Conservation (phyloP, 2,113 vertebrate species). For the Osmerus eperlanus region DNA sequence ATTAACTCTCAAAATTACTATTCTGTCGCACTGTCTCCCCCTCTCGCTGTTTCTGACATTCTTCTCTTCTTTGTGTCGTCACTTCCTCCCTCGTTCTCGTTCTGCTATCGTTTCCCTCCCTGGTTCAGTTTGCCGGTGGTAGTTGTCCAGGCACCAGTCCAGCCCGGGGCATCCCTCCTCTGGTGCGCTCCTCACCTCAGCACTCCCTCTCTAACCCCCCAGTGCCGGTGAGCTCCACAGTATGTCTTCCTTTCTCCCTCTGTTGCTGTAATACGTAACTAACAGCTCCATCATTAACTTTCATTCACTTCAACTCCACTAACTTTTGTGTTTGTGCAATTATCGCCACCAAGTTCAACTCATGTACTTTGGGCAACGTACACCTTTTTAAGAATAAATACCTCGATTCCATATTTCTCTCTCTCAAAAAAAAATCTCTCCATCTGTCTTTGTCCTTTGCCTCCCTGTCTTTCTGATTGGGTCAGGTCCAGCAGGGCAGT, state of each 20-base stretch:
- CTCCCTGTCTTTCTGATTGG: not conserved
- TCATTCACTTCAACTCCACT: not conserved
- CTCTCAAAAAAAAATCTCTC: not conserved
- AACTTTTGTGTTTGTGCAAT: not conserved
- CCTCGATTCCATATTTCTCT: not conserved
- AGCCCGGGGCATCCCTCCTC: constrained; percentile 83
- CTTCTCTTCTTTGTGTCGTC: constrained; percentile 18
- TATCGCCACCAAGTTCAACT: no score
- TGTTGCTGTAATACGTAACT: not conserved
- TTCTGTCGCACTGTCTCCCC: constrained; percentile 16
- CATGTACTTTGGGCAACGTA: no score
- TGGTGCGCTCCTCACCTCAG: constrained; percentile 88
- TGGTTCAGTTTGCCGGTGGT: constrained; percentile 86
- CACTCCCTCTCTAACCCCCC: constrained; percentile 92
- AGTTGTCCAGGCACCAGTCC: constrained; percentile 90
- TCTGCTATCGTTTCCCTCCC: constrained; percentile 1
- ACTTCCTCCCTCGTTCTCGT: not conserved
- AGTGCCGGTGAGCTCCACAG: constrained; percentile 75
- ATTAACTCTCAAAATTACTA: no score
- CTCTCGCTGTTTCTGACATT: not conserved
- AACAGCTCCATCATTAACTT: not conserved
- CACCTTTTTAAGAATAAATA: no score
- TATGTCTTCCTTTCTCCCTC: constrained; percentile 26
- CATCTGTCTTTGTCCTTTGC: not conserved
- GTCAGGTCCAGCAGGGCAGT: constrained; percentile 86